Evolutionary conservation across 2,888 invertebrate genomes (phyloP).

Genomic region (Plemyria rubiginata): DNA sequence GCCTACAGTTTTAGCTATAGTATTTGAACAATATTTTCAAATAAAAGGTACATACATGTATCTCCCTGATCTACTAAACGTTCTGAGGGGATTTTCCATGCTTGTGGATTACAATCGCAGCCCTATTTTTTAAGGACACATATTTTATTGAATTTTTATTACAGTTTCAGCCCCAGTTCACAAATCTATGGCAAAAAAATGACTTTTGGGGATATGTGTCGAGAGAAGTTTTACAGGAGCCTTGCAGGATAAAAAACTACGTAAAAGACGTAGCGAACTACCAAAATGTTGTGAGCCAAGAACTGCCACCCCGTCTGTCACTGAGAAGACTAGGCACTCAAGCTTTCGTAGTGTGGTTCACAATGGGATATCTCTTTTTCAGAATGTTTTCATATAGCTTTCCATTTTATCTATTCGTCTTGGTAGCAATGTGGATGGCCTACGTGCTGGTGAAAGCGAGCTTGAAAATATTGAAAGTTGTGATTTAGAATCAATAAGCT

Average conservation of each 20-base stretch:
- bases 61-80: too few species aligned
- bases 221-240: constrained; percentile 86
- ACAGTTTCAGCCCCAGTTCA: constrained; percentile 89
- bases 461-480: constrained; percentile 61
- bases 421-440: constrained; percentile 74
- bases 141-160: constrained; percentile 48
- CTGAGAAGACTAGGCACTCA: constrained; percentile 88
- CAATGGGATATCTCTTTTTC: constrained; percentile 78
- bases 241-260: constrained; percentile 86
- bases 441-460: constrained; percentile 80
- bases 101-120: too few species aligned
- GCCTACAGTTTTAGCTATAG: too few species aligned
- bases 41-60: too few species aligned
- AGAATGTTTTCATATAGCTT: constrained; percentile 82
- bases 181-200: constrained; percentile 86
- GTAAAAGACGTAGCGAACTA: constrained; percentile 85
- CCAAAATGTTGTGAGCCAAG: constrained; percentile 81
- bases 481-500: constrained; percentile 38
- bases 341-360: constrained; percentile 82
- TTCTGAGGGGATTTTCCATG: too few species aligned
- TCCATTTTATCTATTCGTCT: constrained; percentile 75
- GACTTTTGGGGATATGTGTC: constrained; percentile 87
- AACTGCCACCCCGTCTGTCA: constrained; percentile 88
- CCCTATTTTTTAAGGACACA: too few species aligned
- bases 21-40: too few species aligned